These are phyloP conservation scores for Glossophaga mutica DNA, from an alignment of 2,797 vertebrate species.

Conservation along the genomic window DNA sequence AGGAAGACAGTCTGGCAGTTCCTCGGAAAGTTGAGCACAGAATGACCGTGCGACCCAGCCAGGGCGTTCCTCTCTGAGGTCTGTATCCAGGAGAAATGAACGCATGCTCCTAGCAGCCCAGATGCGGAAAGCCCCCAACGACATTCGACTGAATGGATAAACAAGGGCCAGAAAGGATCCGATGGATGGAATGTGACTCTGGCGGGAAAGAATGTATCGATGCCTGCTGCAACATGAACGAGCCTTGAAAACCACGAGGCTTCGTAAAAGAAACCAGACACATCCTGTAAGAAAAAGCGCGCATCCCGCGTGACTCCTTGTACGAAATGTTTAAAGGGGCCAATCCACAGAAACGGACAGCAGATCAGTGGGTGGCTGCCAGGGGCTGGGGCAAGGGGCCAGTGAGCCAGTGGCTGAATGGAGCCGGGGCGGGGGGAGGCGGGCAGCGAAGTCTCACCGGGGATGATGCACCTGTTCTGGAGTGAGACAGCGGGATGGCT, in stretches of 20 bases:
- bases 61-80: neutral
- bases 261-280: neutral
- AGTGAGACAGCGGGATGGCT: neutral
- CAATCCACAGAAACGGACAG: neutral
- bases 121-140: neutral
- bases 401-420: neutral
- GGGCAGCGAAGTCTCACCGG: neutral
- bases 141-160: neutral
- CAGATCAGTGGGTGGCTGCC: neutral
- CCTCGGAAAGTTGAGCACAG: neutral
- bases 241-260: neutral
- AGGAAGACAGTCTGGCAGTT: neutral
- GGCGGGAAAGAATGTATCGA: neutral
- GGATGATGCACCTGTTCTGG: accelerated
- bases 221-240: too few species aligned
- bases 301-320: neutral
- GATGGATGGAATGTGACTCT: neutral
- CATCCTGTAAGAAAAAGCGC: too few species aligned
- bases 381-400: too few species aligned
- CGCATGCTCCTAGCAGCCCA: neutral
- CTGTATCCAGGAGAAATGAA: neutral
- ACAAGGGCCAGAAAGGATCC: too few species aligned
- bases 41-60: neutral
- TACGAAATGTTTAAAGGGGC: neutral
- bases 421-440: accelerated